These are phyloP conservation scores for Halcyon leucocephala DNA, from an alignment of 2,797 vertebrate species.

Conservation along the genomic window DNA sequence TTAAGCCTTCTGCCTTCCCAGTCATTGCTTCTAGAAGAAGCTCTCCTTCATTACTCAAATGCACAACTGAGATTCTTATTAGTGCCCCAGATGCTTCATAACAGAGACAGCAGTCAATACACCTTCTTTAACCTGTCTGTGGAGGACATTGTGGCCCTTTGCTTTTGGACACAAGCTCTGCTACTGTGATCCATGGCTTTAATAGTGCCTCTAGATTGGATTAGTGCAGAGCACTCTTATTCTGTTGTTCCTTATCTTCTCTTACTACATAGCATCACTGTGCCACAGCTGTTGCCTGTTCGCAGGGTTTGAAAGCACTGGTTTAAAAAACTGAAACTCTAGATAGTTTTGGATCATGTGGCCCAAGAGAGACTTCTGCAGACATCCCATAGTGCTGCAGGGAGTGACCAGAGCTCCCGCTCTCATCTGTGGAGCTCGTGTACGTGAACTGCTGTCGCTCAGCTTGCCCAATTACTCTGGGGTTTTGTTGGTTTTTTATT, in stretches of 20 bases:
- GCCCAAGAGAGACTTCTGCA: background rate
- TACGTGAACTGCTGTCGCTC: background rate
- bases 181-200: background rate
- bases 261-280: background rate
- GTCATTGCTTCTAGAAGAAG: background rate
- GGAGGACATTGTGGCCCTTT: background rate
- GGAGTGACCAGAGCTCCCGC: background rate
- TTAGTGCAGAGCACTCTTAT: background rate
- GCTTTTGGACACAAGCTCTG: background rate
- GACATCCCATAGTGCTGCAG: accelerated
- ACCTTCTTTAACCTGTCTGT: background rate
- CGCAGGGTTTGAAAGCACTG: background rate
- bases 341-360: background rate
- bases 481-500: background rate
- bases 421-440: accelerated
- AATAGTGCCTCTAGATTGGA: background rate
- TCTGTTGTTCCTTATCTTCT: background rate
- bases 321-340: background rate
- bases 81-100: background rate
- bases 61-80: background rate
- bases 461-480: background rate
- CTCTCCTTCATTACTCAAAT: background rate
- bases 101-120: constrained; percentile 5
- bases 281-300: background rate
- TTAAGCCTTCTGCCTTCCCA: constrained; percentile 6